A percentile compares a stretch with the other conserved stretches of the same genome.
phyloP scores from a whole-genome alignment of 2,888 invertebrate species.

The Pollenia angustigena region DNA sequence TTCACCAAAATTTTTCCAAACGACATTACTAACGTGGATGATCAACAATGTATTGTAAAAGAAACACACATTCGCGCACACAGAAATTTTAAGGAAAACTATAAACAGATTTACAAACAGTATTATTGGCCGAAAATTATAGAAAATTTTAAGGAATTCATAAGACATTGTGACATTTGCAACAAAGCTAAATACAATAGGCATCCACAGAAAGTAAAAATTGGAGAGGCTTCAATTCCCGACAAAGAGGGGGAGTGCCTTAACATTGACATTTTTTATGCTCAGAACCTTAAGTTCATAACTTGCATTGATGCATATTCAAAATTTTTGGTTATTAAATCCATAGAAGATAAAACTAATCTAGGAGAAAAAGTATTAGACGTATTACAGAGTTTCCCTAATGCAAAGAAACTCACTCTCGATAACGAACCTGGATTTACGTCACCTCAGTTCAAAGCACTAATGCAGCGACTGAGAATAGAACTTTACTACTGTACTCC shows the following conservation, averaged over 20 bases:
- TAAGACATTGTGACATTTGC: background rate
- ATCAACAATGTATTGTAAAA: slow-evolving; percentile 47
- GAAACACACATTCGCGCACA: slow-evolving; percentile 47
- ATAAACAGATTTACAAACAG: slow-evolving; percentile 34
- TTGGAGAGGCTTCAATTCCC: slow-evolving; percentile 27
- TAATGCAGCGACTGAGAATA: slow-evolving; percentile 28
- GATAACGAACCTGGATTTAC: slow-evolving; percentile 24
- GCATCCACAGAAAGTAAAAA: slow-evolving; percentile 34
- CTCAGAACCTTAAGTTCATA: slow-evolving; percentile 32
- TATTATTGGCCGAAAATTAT: slow-evolving; percentile 42
- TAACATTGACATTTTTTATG: slow-evolving; percentile 44
- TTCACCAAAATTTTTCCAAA: slow-evolving; percentile 16
- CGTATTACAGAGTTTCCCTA: background rate
- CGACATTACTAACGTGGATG: slow-evolving; percentile 28
- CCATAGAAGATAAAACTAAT: slow-evolving; percentile 27
- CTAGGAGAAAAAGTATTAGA: slow-evolving; percentile 6
- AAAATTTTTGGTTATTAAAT: background rate
- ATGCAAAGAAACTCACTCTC: slow-evolving; percentile 8
- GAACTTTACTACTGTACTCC: slow-evolving; percentile 23
- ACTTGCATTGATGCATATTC: slow-evolving; percentile 30
- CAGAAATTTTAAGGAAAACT: slow-evolving; percentile 55
- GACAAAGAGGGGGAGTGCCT: slow-evolving; percentile 40
- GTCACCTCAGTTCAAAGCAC: slow-evolving; percentile 5
- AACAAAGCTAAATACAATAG: background rate
- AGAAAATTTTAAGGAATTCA: slow-evolving; percentile 30